Evolutionary conservation across 2,113 vertebrate genomes (phyloP).

Genomic region (Triplophysa dalaica): DNA sequence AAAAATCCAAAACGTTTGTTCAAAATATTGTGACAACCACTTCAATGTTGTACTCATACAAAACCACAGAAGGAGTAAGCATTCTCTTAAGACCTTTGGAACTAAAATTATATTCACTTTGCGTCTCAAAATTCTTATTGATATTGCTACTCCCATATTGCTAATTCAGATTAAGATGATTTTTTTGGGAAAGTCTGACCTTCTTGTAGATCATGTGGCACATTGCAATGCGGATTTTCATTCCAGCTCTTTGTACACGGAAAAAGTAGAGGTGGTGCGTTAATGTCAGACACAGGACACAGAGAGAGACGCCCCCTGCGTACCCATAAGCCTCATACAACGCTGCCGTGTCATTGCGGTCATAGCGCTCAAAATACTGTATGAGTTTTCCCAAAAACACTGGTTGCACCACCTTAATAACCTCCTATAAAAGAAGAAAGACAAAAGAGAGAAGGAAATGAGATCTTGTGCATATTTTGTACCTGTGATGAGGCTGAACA

Average conservation of each 20-base stretch:
- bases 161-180: neutral
- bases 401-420: slow-evolving; percentile 81
- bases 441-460: neutral
- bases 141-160: neutral
- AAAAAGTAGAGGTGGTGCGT: slow-evolving; percentile 89
- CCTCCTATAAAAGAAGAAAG: slow-evolving; percentile 73
- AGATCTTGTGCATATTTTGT: neutral
- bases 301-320: slow-evolving; percentile 73
- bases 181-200: slow-evolving; percentile 68
- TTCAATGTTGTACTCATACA: neutral
- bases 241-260: slow-evolving; percentile 83
- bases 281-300: slow-evolving; percentile 73
- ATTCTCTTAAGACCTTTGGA: too few relatives aligned
- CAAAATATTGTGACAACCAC: neutral
- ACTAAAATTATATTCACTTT: too few relatives aligned
- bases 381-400: slow-evolving; percentile 86
- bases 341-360: slow-evolving; percentile 45
- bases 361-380: slow-evolving; percentile 79
- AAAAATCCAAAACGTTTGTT: neutral
- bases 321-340: slow-evolving; percentile 71
- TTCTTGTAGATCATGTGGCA: slow-evolving; percentile 94
- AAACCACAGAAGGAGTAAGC: too few relatives aligned
- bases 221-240: slow-evolving; percentile 89
- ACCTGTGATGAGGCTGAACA: neutral
- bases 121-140: neutral